Evolutionary conservation across 1,140 invertebrate genomes (phyloP).

Genomic region (Macrobrachium rosenbergii): DNA sequence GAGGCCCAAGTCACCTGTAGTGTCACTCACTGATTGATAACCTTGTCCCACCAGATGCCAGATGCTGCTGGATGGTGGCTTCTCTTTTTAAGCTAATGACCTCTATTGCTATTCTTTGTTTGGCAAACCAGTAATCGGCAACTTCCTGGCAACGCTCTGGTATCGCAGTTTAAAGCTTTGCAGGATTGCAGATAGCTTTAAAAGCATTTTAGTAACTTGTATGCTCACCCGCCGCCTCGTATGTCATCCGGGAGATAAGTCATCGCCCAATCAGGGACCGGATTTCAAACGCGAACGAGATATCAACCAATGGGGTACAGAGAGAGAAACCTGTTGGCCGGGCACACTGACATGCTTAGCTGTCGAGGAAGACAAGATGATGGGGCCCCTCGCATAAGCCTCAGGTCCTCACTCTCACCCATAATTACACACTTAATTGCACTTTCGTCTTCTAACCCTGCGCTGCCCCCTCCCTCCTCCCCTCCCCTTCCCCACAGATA

Average conservation of each 20-base stretch:
- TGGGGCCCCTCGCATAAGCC: slow-evolving; percentile 9
- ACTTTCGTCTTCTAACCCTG: not conserved
- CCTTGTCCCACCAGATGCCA: slow-evolving; percentile 33
- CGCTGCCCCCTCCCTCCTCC: not conserved
- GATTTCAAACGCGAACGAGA: not conserved
- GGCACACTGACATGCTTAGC: slow-evolving; percentile 34
- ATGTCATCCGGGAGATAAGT: slow-evolving; percentile 37
- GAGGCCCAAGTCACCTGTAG: slow-evolving; percentile 18
- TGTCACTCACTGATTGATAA: slow-evolving; percentile 52
- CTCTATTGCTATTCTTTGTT: not conserved
- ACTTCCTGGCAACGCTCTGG: not conserved
- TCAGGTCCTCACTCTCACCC: not conserved
- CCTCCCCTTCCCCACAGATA: no score
- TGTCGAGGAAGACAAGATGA: slow-evolving; percentile 11
- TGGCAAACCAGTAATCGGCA: not conserved
- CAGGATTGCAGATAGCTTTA: not conserved
- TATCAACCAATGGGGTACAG: slow-evolving; percentile 12
- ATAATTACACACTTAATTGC: slow-evolving; percentile 14
- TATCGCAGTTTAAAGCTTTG: not conserved
- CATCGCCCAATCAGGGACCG: slow-evolving; percentile 27
- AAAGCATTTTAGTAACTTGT: not conserved
- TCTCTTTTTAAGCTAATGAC: not conserved
- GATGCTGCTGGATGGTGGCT: not conserved
- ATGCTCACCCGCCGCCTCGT: not conserved
- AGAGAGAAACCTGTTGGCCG: slow-evolving; percentile 18